Conservation (phyloP, 2,113 vertebrate species). For the Hemiscyllium ocellatum region DNA sequence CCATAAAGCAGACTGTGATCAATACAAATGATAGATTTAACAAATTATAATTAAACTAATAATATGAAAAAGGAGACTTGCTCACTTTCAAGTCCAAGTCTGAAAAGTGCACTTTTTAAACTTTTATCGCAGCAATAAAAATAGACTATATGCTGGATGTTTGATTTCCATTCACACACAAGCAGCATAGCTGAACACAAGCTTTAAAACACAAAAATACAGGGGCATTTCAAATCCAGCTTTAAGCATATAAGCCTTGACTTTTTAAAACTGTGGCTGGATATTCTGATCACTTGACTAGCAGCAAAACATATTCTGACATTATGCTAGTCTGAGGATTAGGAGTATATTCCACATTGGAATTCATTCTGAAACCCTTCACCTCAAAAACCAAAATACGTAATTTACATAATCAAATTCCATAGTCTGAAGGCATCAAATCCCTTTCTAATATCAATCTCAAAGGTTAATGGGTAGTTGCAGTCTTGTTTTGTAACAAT, state of each 20-base stretch:
- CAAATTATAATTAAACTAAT: constrained; percentile 35
- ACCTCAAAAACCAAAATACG: constrained; percentile 19
- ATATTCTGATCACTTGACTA: neutral
- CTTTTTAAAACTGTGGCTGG: constrained; percentile 1
- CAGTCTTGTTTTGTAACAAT: neutral
- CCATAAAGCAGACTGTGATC: constrained; percentile 22
- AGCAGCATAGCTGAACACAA: constrained; percentile 28
- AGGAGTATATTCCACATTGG: neutral
- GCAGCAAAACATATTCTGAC: constrained; percentile 8
- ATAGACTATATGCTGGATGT: constrained; percentile 28
- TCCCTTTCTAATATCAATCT: constrained; percentile 9
- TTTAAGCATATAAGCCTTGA: constrained; percentile 24
- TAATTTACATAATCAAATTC: constrained; percentile 8
- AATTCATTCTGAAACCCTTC: neutral
- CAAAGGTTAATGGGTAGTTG: neutral
- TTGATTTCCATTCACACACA: constrained; percentile 33
- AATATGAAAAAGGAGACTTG: constrained; percentile 28
- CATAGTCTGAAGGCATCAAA: neutral
- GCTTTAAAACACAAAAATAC: constrained; percentile 25
- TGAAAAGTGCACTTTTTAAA: constrained; percentile 68
- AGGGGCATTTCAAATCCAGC: constrained; percentile 25
- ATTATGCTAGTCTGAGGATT: constrained; percentile 2
- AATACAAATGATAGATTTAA: constrained; percentile 31
- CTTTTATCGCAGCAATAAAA: constrained; percentile 35
- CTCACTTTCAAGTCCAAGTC: constrained; percentile 45